Evolutionary conservation across 2,797 vertebrate species (phyloP).

Genomic region (Cottoperca gobio): DNA sequence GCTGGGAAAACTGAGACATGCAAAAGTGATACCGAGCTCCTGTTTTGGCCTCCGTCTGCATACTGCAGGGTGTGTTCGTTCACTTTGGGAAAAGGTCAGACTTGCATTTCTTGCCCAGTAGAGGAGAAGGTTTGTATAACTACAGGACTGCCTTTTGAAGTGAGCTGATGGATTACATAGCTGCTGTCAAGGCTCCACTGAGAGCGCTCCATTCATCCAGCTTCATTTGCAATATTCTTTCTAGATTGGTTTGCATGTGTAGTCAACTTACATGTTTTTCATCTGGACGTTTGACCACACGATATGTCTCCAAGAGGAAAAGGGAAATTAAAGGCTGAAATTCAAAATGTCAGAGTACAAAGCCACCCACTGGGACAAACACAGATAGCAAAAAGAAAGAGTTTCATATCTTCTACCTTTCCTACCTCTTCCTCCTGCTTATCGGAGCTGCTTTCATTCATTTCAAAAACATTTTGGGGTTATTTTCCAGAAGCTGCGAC

Average conservation of each 20-base stretch:
- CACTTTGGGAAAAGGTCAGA: slow-evolving; percentile 36
- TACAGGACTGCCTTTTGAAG: slow-evolving; percentile 35
- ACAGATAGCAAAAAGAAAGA: slow-evolving; percentile 9
- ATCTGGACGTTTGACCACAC: slow-evolving; percentile 18
- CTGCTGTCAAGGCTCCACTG: slow-evolving; percentile 11
- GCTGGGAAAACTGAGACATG: slow-evolving; percentile 19
- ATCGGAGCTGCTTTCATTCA: slow-evolving; percentile 35
- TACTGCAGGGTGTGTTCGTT: slow-evolving; percentile 14
- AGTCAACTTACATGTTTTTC: slow-evolving; percentile 27
- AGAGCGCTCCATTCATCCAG: slow-evolving; percentile 22
- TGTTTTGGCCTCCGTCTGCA: slow-evolving; percentile 15
- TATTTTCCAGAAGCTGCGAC: slow-evolving; percentile 16
- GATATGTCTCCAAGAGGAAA: not conserved
- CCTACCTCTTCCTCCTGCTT: slow-evolving; percentile 20
- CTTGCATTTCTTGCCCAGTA: slow-evolving; percentile 8
- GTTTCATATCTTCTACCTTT: slow-evolving; percentile 32
- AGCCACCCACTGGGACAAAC: not conserved
- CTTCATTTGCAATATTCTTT: slow-evolving; percentile 55
- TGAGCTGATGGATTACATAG: slow-evolving; percentile 43
- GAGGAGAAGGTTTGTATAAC: slow-evolving; percentile 42
- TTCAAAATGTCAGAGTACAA: slow-evolving; percentile 16
- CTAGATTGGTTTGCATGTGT: slow-evolving; percentile 33
- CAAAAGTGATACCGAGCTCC: slow-evolving; percentile 34
- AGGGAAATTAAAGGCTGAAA: not conserved
- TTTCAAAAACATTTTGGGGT: not conserved